Base-by-base conservation (phyloP, 2,888 invertebrate genomes). In the Metalampra italica region DNA sequence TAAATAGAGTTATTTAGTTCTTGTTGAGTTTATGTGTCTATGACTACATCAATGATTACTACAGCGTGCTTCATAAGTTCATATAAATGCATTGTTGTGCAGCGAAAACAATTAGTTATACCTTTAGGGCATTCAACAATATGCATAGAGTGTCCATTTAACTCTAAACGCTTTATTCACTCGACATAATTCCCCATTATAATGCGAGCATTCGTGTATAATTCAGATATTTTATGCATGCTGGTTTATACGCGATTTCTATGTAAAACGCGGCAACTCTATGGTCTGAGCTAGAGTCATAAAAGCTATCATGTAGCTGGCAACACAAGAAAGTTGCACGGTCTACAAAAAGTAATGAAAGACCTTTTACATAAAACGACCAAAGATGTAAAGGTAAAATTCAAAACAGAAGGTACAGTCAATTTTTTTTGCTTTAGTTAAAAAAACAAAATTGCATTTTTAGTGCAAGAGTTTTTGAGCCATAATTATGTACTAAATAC, bases 241-340 rank as follows among this genome's bases (percentile, higher is more conserved):
- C 41, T 9, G 36, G 47, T 47, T 46, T 45, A 46, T 47, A 43
- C n/a, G 45, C 47, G 45, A 45, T 51, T 47, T 40, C 29, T 45
- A 51, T 46, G 51, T 52, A 44, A 47, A 52, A 49, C 40, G 30
- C 29, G 41, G 43, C 43, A 43, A 15, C 37, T 37, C 9, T 7
- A 15, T 29, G 3, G 34, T 9, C n/a, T 7, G 8, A 4, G n/a
- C 12, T 29, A 9, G 32, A 29, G 39, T 37, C 38, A 46, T 50
- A 50, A 46, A 32, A 9, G 38, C 22, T 43, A 39, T 46, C 45
- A 47, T 43, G 42, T 45, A 30, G 29, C 47, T 43, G 30, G 44
- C 40, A 7, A 39, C 48, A 8, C 36, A 39, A 43, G 45, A 50
- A 46, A 45, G 41, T 45, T 49, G 49, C 14, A 37, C 44, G 34